phyloP scores from a whole-genome alignment of 2,113 vertebrate species.

The Caranx melampygus region DNA sequence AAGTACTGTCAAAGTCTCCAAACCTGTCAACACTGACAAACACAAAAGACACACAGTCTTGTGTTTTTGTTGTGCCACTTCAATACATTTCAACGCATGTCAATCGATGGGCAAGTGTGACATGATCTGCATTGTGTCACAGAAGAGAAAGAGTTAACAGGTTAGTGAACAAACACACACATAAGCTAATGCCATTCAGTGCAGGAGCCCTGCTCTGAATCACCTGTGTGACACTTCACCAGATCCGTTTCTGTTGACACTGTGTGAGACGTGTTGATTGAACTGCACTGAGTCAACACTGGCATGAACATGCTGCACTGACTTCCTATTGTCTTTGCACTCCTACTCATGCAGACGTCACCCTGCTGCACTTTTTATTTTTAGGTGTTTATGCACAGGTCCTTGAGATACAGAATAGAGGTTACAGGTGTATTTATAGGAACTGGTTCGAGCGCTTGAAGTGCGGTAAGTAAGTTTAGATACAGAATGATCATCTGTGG shows the following conservation, averaged over 20 bases:
- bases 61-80: not conserved
- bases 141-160: not conserved
- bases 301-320: not conserved
- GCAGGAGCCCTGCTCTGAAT: not conserved
- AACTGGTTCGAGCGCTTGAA: too few relatives aligned
- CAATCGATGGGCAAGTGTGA: not conserved
- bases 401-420: too few relatives aligned
- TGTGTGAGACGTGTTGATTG: not conserved
- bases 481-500: too few relatives aligned
- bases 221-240: not conserved
- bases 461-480: too few relatives aligned
- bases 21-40: slow-evolving; percentile 24
- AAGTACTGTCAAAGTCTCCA: slow-evolving; percentile 13
- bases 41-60: not conserved
- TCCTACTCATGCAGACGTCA: too few relatives aligned
- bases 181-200: not conserved
- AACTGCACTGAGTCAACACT: not conserved
- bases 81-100: not conserved
- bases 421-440: too few relatives aligned
- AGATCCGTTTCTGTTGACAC: not conserved
- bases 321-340: not conserved
- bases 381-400: too few relatives aligned
- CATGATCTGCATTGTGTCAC: not conserved
- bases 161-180: not conserved
- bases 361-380: too few relatives aligned